Evolutionary conservation across 2,888 invertebrate genomes (phyloP), one percentile per base, ranked within the genome.

Genomic region (Prosopocoilus inquinatus): DNA sequence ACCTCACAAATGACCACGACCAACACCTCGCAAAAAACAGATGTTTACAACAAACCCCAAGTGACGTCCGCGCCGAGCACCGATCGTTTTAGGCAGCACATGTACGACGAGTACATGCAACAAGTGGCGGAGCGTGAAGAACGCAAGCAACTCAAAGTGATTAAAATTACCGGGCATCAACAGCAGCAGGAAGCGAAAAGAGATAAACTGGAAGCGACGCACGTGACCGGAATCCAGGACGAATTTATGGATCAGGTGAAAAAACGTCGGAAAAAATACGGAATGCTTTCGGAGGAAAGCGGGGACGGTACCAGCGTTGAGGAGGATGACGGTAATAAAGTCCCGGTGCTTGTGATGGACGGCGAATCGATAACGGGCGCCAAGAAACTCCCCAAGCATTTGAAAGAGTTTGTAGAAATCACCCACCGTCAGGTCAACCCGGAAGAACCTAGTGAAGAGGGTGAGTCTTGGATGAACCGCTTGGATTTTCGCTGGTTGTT

Each of bases 71-170:
- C 54, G 41, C 43, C 52, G 32, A 45, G 80, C 8, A 86, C 86
- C 46, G 88, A 91, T 73, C 79, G 84, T 39, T 84, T 89, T 65
- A 84, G 91, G 5, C 87, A 88, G 63, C 85, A 87, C 75, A 92
- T 93, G 91, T 92, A 90, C 76, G 83, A 89, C 65, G 92, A 92
- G 74, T 92, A 91, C 78, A 83, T 91, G 70, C 81, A 82, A 69
- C 88, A 91, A 76, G 87, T 92, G 67, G 85, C 88, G 3, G 88
- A 89, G 71, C 82, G 91, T 9, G 86, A 89, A 66, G 88, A 91
- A 69, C 81, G 93, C 43, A 88, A 88, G 64, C 84, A 89, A 58
- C 86, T 89, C 50, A 91, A 90, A 77, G 84, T 91, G 15, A 88
- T 93, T 11, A 91, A 90, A 80, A 85, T 92, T 56, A 87, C 89